phyloP scores from a whole-genome alignment of 2,113 vertebrate genomes.

The Oryctolagus cuniculus region DNA sequence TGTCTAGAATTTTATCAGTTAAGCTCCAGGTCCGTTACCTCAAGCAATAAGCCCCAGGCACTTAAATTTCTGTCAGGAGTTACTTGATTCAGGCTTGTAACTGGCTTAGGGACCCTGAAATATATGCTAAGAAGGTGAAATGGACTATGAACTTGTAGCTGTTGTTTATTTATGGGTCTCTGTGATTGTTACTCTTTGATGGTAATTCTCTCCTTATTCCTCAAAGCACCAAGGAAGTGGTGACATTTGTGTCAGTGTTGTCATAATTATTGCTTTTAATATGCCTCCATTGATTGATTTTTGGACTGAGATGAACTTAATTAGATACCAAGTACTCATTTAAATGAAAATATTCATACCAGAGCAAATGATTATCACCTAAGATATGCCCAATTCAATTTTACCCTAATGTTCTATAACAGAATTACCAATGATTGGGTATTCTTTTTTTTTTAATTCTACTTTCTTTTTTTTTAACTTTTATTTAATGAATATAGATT shows the following conservation, averaged over 20 bases:
- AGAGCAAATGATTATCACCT: background rate
- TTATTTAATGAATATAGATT: no score
- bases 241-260: background rate
- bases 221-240: background rate
- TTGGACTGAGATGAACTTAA: background rate
- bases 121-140: conserved; percentile 1
- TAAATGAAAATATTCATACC: background rate
- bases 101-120: background rate
- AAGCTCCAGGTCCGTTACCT: conserved; percentile 40
- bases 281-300: background rate
- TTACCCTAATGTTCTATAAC: background rate
- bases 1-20: conserved; percentile 49
- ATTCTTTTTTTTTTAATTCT: conserved; percentile 18
- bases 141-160: conserved; percentile 30
- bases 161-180: conserved; percentile 47
- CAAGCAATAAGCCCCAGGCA: conserved; percentile 42
- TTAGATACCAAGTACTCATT: background rate
- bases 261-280: background rate
- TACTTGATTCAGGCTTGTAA: background rate
- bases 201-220: background rate
- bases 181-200: background rate
- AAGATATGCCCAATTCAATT: background rate
- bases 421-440: background rate
- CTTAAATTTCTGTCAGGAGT: conserved; percentile 35
- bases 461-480: no score